A percentile compares a stretch with the other conserved stretches of the same genome.
These are phyloP conservation scores for Archaeoteleia sp. DNA, from an alignment of 2,888 invertebrate genomes.

Conservation along the genomic window DNA sequence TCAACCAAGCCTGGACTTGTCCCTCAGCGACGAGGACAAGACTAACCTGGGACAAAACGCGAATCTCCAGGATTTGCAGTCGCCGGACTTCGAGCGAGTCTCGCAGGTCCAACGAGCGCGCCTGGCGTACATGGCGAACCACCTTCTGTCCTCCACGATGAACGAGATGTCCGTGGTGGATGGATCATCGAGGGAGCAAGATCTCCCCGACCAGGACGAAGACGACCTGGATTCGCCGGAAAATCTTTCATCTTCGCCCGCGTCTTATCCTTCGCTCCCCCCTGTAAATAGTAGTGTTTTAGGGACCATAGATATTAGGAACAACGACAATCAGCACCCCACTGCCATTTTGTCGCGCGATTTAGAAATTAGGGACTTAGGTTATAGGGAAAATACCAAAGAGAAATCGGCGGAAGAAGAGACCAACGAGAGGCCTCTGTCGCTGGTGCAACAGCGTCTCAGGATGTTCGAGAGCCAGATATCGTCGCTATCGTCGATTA, in stretches of 20 bases:
- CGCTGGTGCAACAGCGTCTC: constrained; percentile 66
- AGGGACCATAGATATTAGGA: constrained; percentile 39
- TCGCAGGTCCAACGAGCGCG: constrained; percentile 69
- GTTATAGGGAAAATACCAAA: constrained; percentile 64
- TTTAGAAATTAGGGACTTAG: constrained; percentile 53
- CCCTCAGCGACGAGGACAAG: constrained; percentile 79
- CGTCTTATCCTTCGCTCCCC: constrained; percentile 46
- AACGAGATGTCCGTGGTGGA: constrained; percentile 45
- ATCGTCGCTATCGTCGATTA: neutral
- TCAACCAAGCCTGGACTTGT: constrained; percentile 67
- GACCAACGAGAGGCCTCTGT: constrained; percentile 54
- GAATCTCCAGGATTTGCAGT: constrained; percentile 52
- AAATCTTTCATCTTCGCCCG: constrained; percentile 24
- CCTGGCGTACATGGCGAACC: constrained; percentile 73
- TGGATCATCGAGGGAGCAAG: constrained; percentile 16
- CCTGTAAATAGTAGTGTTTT: constrained; percentile 51
- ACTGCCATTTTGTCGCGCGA: constrained; percentile 60
- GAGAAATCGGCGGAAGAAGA: constrained; percentile 47
- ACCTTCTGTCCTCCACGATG: constrained; percentile 63
- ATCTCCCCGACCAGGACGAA: constrained; percentile 39
- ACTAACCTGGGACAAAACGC: constrained; percentile 64
- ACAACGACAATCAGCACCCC: constrained; percentile 54
- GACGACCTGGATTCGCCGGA: constrained; percentile 52
- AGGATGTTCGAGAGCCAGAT: constrained; percentile 61
- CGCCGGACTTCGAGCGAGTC: constrained; percentile 55